Percentiles rank a stretch among this genome's conserved stretches.
These are phyloP conservation scores for Semaprochilodus insignis DNA, from an alignment of 2,797 vertebrate species.

Conservation along the genomic window DNA sequence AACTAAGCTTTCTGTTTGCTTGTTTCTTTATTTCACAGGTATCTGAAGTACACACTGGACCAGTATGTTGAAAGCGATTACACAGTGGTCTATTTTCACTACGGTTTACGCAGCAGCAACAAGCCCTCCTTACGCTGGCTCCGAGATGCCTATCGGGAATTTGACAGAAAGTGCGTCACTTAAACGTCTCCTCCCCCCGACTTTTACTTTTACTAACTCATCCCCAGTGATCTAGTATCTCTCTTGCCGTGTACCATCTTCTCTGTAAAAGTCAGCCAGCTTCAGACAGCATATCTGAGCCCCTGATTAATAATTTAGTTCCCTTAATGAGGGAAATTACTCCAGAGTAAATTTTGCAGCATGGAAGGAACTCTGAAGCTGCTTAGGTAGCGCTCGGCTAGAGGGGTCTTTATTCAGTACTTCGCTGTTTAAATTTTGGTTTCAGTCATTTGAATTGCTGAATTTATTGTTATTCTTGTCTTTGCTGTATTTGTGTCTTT, in stretches of 20 bases:
- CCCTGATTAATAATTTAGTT: constrained; percentile 38
- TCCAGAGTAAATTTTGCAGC: constrained; percentile 1
- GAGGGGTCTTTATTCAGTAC: neutral
- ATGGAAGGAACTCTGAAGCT: neutral
- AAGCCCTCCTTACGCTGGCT: constrained; percentile 87
- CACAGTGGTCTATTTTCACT: constrained; percentile 86
- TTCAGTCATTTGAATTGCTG: neutral
- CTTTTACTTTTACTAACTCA: neutral
- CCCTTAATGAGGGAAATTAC: constrained; percentile 25
- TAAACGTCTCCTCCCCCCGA: neutral
- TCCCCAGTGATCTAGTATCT: constrained; percentile 2
- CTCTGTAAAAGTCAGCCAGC: neutral
- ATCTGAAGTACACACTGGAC: constrained; percentile 85
- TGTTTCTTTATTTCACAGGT: constrained; percentile 71
- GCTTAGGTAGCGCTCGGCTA: neutral
- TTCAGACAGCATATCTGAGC: constrained; percentile 33
- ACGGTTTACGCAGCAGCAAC: constrained; percentile 85
- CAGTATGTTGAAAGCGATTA: constrained; percentile 89
- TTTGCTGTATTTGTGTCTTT: neutral
- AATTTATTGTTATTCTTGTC: neutral
- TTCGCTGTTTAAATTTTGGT: neutral
- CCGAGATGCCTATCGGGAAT: constrained; percentile 83
- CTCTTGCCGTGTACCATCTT: neutral
- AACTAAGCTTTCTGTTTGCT: neutral
- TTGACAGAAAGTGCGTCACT: constrained; percentile 84